Evolutionary conservation across 2,797 vertebrate genomes (phyloP), one percentile per base, ranked within the genome.

Genomic region (Chrysocyon brachyurus): DNA sequence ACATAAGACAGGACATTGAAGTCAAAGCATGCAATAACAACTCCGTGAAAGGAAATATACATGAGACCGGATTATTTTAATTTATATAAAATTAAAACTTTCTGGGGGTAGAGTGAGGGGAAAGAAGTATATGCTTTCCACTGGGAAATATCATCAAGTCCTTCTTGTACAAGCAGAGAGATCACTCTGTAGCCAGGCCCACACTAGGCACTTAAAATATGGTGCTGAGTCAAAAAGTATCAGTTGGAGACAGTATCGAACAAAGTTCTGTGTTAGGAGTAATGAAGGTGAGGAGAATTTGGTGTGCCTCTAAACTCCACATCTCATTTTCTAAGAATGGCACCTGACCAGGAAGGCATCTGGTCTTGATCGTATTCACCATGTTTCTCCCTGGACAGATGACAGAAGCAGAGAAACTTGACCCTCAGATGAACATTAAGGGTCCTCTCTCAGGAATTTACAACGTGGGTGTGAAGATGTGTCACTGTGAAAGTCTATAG

Each of bases 31-130:
- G n/a, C 1, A 33, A 56, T 52, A 17, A 36, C 54, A 91, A 40
- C 56, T 26, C 66, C 87, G 68, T 12, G 87, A 90, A 91, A 94
- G 46, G 46, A 94, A 93, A 90, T 56, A 64, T 6, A 83, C 77
- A 36, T 0, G 75, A 95, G 91, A 59, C 77, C 72, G 90, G 96
- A 94, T 97, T 94, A 86, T 87, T 96, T 91, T 92, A 26, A 57
- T 75, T 84, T 93, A 87, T 79, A 36, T 83, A 92, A 91, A 95
- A 75, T 82, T 73, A 84, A 91, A 95, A 87, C 88, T 86, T 93
- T 54, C 91, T 54, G 66, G 54, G 61, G 46, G 0, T 4, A n/a
- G 36, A 21, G 31, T 56, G 21, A 64, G 21, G 9, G 22, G 57
- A 54, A 16, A 57, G 72, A 36, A 4, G 16, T 40, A 7, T 12